Conservation (phyloP, 2,888 invertebrate species). For the Cheiracanthium punctorium region DNA sequence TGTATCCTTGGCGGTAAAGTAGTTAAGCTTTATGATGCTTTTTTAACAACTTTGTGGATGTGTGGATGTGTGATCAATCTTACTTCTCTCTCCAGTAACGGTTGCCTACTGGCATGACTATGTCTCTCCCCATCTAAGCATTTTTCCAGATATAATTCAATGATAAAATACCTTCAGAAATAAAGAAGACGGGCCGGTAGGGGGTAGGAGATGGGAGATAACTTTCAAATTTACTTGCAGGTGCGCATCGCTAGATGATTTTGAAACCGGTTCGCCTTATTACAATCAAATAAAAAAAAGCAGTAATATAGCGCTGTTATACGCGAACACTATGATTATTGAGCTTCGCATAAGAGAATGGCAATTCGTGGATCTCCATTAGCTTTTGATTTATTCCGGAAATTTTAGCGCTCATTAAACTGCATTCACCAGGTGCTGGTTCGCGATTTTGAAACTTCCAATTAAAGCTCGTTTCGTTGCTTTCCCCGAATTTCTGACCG, state of each 20-base stretch:
- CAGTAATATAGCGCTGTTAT: neutral
- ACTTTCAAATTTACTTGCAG: constrained; percentile 59
- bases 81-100: constrained; percentile 32
- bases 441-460: neutral
- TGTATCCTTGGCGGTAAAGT: too few relatives aligned
- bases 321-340: constrained; percentile 65
- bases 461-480: neutral
- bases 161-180: constrained; percentile 58
- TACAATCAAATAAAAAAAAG: constrained; percentile 33
- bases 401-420: constrained; percentile 8
- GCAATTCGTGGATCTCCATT: constrained; percentile 1
- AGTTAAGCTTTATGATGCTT: too few relatives aligned
- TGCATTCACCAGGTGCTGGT: neutral
- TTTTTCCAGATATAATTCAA: constrained; percentile 48
- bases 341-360: constrained; percentile 40
- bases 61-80: too few relatives aligned
- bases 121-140: constrained; percentile 17
- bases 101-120: constrained; percentile 26
- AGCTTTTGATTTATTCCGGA: constrained; percentile 3
- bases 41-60: too few relatives aligned
- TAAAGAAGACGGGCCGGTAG: constrained; percentile 1
- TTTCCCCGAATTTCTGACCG: too few relatives aligned
- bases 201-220: constrained; percentile 8
- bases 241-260: constrained; percentile 52
- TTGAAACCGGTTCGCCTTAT: constrained; percentile 62